Evolutionary conservation across 2,797 vertebrate genomes (phyloP), one percentile per base, ranked within the genome.

Genomic region (Gouania willdenowi): DNA sequence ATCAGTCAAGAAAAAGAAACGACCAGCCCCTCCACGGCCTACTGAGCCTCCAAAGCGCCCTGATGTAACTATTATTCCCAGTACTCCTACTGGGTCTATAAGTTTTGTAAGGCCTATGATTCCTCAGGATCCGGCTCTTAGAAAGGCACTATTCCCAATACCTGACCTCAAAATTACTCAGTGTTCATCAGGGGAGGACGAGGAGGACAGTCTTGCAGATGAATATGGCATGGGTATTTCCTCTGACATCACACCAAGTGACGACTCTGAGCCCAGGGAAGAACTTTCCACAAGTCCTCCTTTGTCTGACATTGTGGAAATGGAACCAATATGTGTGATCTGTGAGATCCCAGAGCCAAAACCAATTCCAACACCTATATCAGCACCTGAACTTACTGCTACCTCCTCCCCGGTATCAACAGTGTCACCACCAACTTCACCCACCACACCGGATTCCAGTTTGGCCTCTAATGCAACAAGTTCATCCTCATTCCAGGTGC

Each of bases 141-240:
- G 79, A 67, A 93, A 91, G 43, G 28, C 90, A 61, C 82, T 92
- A 17, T 93, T 92, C 46, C 92, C 94, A 31, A 98, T 99, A 80
- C 97, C 97, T 60, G 95, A 99, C 76, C 92, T 99, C 55, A 98
- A 93, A 85, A 98, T 99, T 80, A 99, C 96, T 10, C 95, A 96
- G 46, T 98, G 97, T 77, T 99, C 97, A 65, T 96, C 97, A 70
- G 78, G 90, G 50, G 97, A 98, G 76, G 91, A 92, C 39, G 93
- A 97, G 66, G 94, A 96, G 86, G 90, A 82, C 76, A 92, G 82
- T 91, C 88, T 84, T 75, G 85, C 88, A 74, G 87, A 93, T 40
- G 92, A 94, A 56, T 73, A 85, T 73, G 79, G 76, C 24, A 69
- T 84, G 30, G 71, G 77, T 31, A 38, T 83, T 42, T 82, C 85